Evolutionary conservation across 2,797 vertebrate species (phyloP).

Genomic region (Anniella stebbinsi): DNA sequence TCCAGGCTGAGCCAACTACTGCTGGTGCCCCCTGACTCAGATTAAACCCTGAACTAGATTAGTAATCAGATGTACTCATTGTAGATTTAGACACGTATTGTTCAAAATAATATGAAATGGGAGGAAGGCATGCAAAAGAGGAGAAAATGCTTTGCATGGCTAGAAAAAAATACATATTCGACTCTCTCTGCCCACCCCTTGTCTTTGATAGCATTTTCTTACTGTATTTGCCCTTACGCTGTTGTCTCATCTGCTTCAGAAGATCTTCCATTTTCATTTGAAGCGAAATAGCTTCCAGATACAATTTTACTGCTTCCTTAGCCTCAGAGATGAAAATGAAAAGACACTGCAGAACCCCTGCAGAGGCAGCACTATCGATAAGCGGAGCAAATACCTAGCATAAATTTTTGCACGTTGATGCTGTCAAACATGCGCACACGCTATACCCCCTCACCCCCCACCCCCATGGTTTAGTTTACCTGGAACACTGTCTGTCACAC

Average conservation of each 20-base stretch:
- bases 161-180: neutral
- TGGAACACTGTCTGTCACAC: neutral
- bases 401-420: conserved; percentile 28
- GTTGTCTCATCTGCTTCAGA: conserved; percentile 50
- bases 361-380: conserved; percentile 54
- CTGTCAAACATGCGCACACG: neutral
- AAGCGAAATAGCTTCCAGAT: conserved; percentile 67
- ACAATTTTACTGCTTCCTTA: conserved; percentile 65
- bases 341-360: conserved; percentile 53
- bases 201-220: neutral
- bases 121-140: neutral
- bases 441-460: neutral
- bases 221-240: conserved; percentile 18
- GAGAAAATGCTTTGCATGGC: neutral
- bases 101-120: neutral
- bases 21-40: neutral
- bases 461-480: neutral
- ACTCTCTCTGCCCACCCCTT: neutral
- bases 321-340: conserved; percentile 59
- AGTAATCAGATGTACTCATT: neutral
- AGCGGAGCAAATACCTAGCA: conserved; percentile 46
- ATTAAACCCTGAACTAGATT: neutral
- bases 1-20: neutral
- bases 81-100: neutral
- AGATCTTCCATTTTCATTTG: conserved; percentile 49